Evolutionary conservation across 1,140 invertebrate genomes (phyloP), one percentile per base, ranked within the genome.

Genomic region (Bacillus rossius): DNA sequence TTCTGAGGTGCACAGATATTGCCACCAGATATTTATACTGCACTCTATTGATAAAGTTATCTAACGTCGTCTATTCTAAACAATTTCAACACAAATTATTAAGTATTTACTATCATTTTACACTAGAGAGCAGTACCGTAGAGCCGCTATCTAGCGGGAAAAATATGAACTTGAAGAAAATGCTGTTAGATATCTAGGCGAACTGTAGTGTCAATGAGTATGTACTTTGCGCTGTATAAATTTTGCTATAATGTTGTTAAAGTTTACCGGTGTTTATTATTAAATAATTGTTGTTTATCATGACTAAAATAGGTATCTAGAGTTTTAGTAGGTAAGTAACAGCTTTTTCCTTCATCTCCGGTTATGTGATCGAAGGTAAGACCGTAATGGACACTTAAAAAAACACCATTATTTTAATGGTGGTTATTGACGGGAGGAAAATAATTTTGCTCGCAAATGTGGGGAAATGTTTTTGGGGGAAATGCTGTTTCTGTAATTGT

Each of bases 181-280:
- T 34, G 10, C 5, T 10, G 29, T 34, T 10, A 34, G 5, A 34
- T 34, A 34, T 34, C 29, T 34, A 34, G 5, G 29, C 4, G 29
- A 34, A n/a, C 34, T 19, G 26, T 50, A 3, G 26, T 43, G 22
- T 55, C 53, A 55, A 40, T 55, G 53, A 37, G 29, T 34, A 45
- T 45, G 38, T 22, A 45, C 2, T 45, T 55, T 43, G 53, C 20
- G 14, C 10, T 55, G 53, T 55, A 45, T 41, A 45, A 34, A 34
- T 34, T 55, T 55, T 40, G 38, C 10, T 55, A 41, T 55, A 34
- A 34, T 34, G 38, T 37, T 54, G 38, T 55, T 22, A 42, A 54
- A 23, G 17, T 41, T 16, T 55, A 45, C 53, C 53, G 53, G 53
- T 54, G 23, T 55, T 42, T 55, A 25, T 55, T 42, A 20, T 23